Evolutionary conservation across 2,113 vertebrate species (phyloP).

Genomic region (Hylia prasina): DNA sequence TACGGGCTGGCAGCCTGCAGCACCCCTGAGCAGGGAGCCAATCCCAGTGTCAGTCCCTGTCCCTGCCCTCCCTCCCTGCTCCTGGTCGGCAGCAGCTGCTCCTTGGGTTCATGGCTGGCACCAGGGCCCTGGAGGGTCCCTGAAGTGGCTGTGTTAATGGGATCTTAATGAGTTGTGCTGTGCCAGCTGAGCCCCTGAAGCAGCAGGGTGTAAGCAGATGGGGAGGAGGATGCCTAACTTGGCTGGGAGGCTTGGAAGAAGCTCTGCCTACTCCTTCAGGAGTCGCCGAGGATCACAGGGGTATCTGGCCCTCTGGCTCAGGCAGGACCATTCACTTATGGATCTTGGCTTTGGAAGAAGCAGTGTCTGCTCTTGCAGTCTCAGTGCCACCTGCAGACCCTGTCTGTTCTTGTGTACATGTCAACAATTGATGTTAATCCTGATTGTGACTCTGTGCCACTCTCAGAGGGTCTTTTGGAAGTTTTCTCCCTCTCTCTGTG

Average conservation of each 20-base stretch:
- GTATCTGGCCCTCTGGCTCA: not conserved
- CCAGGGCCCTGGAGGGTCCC: not conserved
- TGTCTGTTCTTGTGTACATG: not conserved
- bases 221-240: not conserved
- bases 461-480: not conserved
- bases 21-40: not conserved
- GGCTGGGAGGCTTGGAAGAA: not conserved
- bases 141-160: not conserved
- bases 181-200: slow-evolving; percentile 1
- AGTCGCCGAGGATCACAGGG: not conserved
- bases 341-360: not conserved
- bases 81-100: not conserved
- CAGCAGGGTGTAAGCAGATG: not conserved
- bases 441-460: not conserved
- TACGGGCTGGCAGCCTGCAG: not conserved
- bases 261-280: not conserved
- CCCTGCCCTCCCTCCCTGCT: not conserved
- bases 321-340: not conserved
- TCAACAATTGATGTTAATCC: not conserved
- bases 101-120: not conserved
- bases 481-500: not conserved
- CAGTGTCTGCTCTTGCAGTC: not conserved
- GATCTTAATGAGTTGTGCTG: not conserved
- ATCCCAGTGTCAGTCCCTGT: not conserved
- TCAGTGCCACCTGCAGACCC: not conserved